phyloP scores from a whole-genome alignment of 2,797 vertebrate species.

The Ctenopoma multispine region DNA sequence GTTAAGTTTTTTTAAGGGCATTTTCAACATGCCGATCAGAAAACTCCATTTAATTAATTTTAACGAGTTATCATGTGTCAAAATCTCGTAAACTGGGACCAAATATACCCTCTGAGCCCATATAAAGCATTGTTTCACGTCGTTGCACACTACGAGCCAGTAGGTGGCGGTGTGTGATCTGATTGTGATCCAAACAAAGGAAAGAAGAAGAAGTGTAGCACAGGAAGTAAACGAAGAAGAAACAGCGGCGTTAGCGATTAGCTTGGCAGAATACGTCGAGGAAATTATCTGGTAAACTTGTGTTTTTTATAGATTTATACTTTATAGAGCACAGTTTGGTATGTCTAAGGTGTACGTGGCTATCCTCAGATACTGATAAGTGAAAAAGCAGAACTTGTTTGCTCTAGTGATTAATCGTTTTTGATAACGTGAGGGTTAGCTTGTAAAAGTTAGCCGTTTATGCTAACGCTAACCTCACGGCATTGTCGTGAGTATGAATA shows the following conservation, averaged over 20 bases:
- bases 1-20: no score
- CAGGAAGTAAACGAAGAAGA: constrained; percentile 33
- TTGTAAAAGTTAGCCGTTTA: constrained; percentile 22
- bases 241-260: constrained; percentile 26
- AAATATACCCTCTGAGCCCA: not conserved
- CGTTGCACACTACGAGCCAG: accelerated
- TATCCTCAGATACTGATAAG: accelerated
- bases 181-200: not conserved
- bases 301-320: not conserved
- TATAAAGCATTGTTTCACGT: accelerated
- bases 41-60: not conserved
- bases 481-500: not conserved
- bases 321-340: accelerated
- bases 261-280: constrained; percentile 44
- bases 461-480: constrained; percentile 4
- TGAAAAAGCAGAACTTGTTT: accelerated
- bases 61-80: not conserved
- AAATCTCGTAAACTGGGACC: no score
- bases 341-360: accelerated
- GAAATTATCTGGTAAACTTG: constrained; percentile 55
- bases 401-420: constrained; percentile 4
- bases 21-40: not conserved
- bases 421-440: constrained; percentile 41
- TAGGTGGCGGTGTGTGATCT: not conserved
- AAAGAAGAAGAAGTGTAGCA: constrained; percentile 5